Base-by-base conservation (phyloP, 2,888 invertebrate species). In the Suillia variegata region DNA sequence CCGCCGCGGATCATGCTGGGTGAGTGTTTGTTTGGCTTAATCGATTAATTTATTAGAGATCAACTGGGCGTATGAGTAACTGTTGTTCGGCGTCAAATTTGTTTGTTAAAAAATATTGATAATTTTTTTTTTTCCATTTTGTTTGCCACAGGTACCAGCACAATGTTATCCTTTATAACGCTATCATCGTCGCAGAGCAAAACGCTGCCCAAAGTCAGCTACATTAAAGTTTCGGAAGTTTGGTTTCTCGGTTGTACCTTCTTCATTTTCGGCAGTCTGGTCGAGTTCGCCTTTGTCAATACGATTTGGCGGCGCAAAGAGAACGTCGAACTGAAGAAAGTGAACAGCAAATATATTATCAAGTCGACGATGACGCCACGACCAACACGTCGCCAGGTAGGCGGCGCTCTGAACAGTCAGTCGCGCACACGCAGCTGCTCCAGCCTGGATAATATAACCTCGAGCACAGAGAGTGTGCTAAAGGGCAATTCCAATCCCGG, bases 391-490 rank as follows among this genome's bases (percentile, higher is more conserved):
- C 71, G 78, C 1, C 72, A 76, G 31, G 51, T 78, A 1, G 70
- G 71, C 12, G n/a, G n/a, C n/a, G 71, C 73, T 21, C 58, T 75
- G 5, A 74, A 70, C 50, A 77, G 73, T 58, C 71, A 74, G 13
- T 48, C 87, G 86, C 63, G 83, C 88, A 70, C 90, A 86, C 55
- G 85, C 89, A 66, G 90, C 86, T 76, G 90, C 89, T 77, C 82
- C 88, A 67, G 87, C 84, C 57, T 84, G 89, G 61, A 87, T 86
- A 78, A 89, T 88, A 81, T 89, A 87, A 15, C 86, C 85, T 66
- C 92, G 88, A 51, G 91, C 88, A 83, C 88, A 88, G 13, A 91
- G 88, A 66, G 84, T 88, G 64, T 86, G 85, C 73, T 86, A 85
- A 67, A 86, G 85, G 58, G 73, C 33, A 71, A 72, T 59, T 67